phyloP scores from a whole-genome alignment of 2,888 invertebrate species.

The Temnothorax unifasciatus region DNA sequence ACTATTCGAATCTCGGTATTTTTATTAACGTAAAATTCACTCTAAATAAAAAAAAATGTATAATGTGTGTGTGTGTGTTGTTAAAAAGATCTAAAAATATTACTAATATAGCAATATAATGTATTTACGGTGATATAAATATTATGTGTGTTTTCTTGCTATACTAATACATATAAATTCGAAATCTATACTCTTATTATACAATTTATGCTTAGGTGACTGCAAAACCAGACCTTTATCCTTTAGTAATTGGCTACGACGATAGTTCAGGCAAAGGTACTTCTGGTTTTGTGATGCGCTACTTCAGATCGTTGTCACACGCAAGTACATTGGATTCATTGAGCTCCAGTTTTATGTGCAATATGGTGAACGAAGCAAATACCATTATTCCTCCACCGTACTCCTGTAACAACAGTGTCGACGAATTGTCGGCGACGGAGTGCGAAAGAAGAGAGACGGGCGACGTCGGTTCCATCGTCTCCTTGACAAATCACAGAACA shows the following conservation, averaged over 20 bases:
- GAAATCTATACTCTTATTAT: background rate
- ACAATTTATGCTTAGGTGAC: conserved; percentile 89
- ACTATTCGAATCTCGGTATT: background rate
- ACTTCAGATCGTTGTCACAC: conserved; percentile 93
- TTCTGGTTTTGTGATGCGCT: conserved; percentile 95
- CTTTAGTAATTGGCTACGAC: conserved; percentile 93
- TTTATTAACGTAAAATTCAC: background rate
- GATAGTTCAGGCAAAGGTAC: conserved; percentile 90
- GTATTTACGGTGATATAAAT: background rate
- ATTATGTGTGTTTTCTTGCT: background rate
- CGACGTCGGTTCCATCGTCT: conserved; percentile 82
- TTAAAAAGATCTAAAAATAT: background rate
- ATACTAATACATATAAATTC: background rate
- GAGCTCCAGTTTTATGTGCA: conserved; percentile 95
- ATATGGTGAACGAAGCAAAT: conserved; percentile 94
- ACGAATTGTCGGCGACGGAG: conserved; percentile 87
- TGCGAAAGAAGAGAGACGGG: conserved; percentile 81
- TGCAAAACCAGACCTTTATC: conserved; percentile 94
- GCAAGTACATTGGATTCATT: conserved; percentile 95
- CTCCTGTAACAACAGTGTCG: conserved; percentile 92
- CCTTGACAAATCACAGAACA: conserved; percentile 87
- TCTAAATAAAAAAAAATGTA: background rate
- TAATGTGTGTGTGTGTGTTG: too few relatives aligned
- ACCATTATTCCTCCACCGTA: conserved; percentile 94
- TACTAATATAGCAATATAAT: background rate